Percentiles rank a stretch among this genome's conserved stretches.
Conservation (phyloP, 1,140 invertebrate species). For the Pemphigus obesinymphae region DNA sequence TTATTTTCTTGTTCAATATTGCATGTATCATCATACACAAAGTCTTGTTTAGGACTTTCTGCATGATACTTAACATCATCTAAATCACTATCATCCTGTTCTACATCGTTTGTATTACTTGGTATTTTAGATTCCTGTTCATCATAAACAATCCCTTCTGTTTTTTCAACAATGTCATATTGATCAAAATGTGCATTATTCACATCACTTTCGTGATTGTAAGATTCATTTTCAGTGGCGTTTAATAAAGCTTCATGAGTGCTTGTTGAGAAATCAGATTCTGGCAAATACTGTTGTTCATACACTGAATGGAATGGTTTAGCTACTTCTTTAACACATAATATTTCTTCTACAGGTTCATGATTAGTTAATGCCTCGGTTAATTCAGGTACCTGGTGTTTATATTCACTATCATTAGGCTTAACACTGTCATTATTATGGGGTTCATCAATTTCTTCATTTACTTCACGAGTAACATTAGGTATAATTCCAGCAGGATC, state of each 20-base stretch:
- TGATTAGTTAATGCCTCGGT: too few relatives aligned
- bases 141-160: background rate
- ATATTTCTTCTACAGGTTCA: conserved; percentile 21
- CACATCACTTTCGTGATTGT: background rate
- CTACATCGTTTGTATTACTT: background rate
- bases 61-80: background rate
- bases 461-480: background rate
- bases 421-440: background rate
- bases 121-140: background rate
- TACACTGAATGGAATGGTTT: background rate
- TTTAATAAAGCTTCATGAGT: conserved; percentile 28
- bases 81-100: background rate
- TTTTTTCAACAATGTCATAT: background rate
- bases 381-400: background rate
- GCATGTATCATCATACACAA: background rate
- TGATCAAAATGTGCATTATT: background rate
- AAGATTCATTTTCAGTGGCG: background rate
- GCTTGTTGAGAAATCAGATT: conserved; percentile 7
- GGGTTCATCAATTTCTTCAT: background rate
- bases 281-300: conserved; percentile 25
- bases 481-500: conserved; percentile 26
- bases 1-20: conserved; percentile 3
- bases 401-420: background rate
- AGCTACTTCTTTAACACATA: conserved; percentile 1
- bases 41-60: background rate